Percentiles rank a stretch among this genome's conserved stretches.
These are phyloP conservation scores for Balanococcus diminutus DNA, from an alignment of 2,888 invertebrate species.

Conservation along the genomic window DNA sequence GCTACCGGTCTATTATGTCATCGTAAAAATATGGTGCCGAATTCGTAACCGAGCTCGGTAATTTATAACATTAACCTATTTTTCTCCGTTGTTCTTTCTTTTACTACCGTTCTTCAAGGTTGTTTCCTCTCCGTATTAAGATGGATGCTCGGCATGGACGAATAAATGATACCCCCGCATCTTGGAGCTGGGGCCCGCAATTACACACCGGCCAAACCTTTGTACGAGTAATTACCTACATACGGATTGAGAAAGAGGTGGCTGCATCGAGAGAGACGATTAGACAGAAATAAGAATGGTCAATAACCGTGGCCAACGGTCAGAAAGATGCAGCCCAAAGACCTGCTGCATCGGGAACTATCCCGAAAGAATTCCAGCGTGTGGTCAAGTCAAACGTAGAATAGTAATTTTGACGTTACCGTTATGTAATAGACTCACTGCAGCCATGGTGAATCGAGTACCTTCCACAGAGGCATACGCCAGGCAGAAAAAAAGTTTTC, in stretches of 20 bases:
- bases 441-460: not conserved
- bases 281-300: not conserved
- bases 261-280: not conserved
- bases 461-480: too few relatives aligned
- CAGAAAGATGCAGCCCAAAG: not conserved
- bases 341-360: not conserved
- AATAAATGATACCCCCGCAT: not conserved
- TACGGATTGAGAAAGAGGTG: not conserved
- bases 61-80: conserved; percentile 44
- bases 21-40: conserved; percentile 8
- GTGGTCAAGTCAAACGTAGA: conserved; percentile 17
- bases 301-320: not conserved
- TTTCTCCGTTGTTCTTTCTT: not conserved
- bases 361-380: not conserved
- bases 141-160: not conserved
- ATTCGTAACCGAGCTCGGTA: conserved; percentile 5
- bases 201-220: not conserved
- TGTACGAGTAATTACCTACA: not conserved
- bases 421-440: conserved; percentile 42
- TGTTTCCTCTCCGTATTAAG: not conserved
- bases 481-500: not conserved
- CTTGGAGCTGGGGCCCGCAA: not conserved
- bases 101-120: conserved; percentile 40
- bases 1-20: conserved; percentile 18
- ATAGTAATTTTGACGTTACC: conserved; percentile 36